Conservation (phyloP, 2,888 invertebrate genomes). For the Conus canariensis region DNA sequence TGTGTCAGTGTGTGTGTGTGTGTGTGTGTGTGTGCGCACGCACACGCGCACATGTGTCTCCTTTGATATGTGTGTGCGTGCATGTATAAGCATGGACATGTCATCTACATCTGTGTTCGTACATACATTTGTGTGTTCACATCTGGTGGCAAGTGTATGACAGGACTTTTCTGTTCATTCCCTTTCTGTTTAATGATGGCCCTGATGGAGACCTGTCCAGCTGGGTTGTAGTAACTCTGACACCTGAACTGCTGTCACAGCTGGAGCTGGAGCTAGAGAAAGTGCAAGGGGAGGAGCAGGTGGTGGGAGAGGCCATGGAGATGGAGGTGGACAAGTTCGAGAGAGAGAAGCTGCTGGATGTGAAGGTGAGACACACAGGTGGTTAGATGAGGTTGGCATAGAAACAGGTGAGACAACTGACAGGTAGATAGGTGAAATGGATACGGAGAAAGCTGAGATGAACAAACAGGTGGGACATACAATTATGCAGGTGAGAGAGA, state of each 20-base stretch:
- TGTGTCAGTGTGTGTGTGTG: neutral
- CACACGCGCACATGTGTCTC: no score
- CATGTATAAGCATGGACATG: neutral
- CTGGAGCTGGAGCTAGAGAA: conserved; percentile 91
- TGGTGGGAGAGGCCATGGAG: conserved; percentile 88
- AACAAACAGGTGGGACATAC: no score
- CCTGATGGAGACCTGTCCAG: no score
- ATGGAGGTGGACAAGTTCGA: conserved; percentile 91
- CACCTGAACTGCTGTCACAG: conserved; percentile 51
- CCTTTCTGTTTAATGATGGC: no score
- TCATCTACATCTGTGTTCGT: neutral
- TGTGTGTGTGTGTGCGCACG: conserved; percentile 7
- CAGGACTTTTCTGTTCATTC: no score
- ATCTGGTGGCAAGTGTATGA: neutral
- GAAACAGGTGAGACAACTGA: no score
- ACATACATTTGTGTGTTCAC: neutral
- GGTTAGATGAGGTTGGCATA: neutral
- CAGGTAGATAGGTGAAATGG: no score
- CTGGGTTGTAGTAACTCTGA: no score
- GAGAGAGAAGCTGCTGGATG: conserved; percentile 88
- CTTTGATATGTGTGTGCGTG: neutral
- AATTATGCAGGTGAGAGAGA: no score
- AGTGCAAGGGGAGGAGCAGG: conserved; percentile 89
- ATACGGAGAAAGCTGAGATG: no score
- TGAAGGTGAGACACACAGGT: conserved; percentile 82